Base-by-base conservation (phyloP, 2,113 vertebrate genomes). In the Muntiacus muntjak region DNA sequence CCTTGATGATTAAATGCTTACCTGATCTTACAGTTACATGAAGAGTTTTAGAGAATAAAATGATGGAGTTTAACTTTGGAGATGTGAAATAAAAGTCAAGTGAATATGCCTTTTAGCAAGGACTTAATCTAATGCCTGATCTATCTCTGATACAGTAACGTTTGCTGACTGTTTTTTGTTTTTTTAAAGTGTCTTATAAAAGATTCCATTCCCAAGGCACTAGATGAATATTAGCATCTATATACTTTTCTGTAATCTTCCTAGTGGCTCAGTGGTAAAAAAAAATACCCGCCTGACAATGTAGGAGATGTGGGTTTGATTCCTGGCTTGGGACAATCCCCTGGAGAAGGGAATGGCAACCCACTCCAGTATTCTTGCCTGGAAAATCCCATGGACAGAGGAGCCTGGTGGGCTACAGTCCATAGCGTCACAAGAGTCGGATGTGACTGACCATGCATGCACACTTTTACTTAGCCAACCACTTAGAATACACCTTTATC, bases 1-100 rank as follows among this genome's bases (percentile, higher is more conserved):
- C 10, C 43, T 89, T 82, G 82, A 89, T 96, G 96, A 97, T 85
- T 94, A 96, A 97, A 54, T 89, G 10, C n/a, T 97, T 93, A 97
- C 94, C 94, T 92, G 84, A 96, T 97, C 91, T 96, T 82, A 93
- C 33, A 93, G 82, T 91, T 91, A 58, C 30, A 89, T 43, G 33
- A 50, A 71, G 33, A 83, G 28, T 92, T 95, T 94, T 86, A 94
- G 14, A 58, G 50, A 88, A 6, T 87, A 85, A 94, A 93, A 97
- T 52, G 62, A 95, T 94, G 64, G 85, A 6, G 16, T 92, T 97
- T 94, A 95, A 94, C 94, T 96, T 91, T 95, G 54, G 47, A 86
- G 45, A 87, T 95, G 86, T 78, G 91, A 94, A 97, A 97, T 79
- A 97, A 94, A 92, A 95, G 94, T 78, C 86, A 92, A 94, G 2